A percentile compares a stretch with the other conserved stretches of the same genome.
phyloP scores from a whole-genome alignment of 2,888 invertebrate species.

The Cerceris rybyensis region DNA sequence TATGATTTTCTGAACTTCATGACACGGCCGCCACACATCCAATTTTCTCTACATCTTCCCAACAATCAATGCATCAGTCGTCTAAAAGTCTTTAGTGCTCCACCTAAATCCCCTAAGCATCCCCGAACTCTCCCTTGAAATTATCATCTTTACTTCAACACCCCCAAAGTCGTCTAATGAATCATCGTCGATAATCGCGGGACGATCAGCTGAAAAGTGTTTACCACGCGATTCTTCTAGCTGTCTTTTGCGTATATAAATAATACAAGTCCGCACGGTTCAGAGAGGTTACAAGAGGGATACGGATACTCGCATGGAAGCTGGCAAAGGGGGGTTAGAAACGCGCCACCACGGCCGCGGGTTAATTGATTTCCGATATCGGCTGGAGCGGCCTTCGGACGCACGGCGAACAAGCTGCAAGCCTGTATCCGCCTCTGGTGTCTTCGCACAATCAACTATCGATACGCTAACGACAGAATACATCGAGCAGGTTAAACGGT shows the following conservation, averaged over 20 bases:
- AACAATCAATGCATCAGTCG: too few relatives aligned
- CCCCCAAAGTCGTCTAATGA: too few relatives aligned
- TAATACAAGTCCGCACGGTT: slow-evolving; percentile 24
- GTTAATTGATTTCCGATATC: slow-evolving; percentile 77
- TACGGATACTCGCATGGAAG: background rate
- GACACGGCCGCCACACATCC: too few relatives aligned
- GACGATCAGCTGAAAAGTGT: too few relatives aligned
- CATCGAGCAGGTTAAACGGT: slow-evolving; percentile 40
- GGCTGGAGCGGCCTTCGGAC: slow-evolving; percentile 66
- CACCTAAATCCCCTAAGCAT: too few relatives aligned
- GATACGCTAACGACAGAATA: slow-evolving; percentile 42
- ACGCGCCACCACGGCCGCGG: slow-evolving; percentile 48
- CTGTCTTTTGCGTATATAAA: slow-evolving; percentile 7
- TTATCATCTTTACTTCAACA: too few relatives aligned
- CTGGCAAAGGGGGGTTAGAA: slow-evolving; percentile 9
- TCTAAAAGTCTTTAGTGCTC: too few relatives aligned
- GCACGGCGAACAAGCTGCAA: slow-evolving; percentile 48
- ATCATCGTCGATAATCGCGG: too few relatives aligned
- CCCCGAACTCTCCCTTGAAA: too few relatives aligned
- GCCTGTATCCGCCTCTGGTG: slow-evolving; percentile 27
- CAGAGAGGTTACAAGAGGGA: slow-evolving; percentile 23
- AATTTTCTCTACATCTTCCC: too few relatives aligned
- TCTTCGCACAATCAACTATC: slow-evolving; percentile 54
- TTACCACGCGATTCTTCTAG: too few relatives aligned
- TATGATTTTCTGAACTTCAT: too few relatives aligned